Percentiles rank a stretch among this genome's conserved stretches.
Evolutionary conservation across 1,140 invertebrate genomes (phyloP).

Genomic region (Diabrotica undecimpunctata): DNA sequence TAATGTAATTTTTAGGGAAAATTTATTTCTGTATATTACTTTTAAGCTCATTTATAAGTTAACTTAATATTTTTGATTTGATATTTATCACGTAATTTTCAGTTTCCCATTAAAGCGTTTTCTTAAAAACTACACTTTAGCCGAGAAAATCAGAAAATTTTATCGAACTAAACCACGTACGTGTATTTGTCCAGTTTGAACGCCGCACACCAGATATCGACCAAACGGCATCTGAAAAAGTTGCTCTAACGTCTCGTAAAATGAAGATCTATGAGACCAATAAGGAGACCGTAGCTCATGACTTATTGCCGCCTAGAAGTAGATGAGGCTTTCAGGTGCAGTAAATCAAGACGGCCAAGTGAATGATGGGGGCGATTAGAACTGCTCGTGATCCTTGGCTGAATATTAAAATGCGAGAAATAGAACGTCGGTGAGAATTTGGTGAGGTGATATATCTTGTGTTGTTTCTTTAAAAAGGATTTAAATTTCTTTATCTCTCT

Average conservation of each 20-base stretch:
- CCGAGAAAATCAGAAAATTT: no score
- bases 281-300: conserved; percentile 7
- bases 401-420: conserved; percentile 15
- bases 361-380: conserved; percentile 14
- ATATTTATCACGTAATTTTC: no score
- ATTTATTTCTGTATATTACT: no score
- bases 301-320: conserved; percentile 8
- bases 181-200: neutral
- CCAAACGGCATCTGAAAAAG: neutral
- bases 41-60: no score
- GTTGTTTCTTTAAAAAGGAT: no score
- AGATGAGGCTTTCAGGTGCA: conserved; percentile 14
- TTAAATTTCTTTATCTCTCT: neutral
- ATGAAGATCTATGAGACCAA: conserved; percentile 20
- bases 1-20: no score
- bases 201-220: neutral
- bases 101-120: no score
- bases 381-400: conserved; percentile 9
- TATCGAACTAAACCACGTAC: no score
- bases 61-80: no score
- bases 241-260: conserved; percentile 13
- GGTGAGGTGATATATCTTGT: no score
- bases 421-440: neutral
- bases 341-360: conserved; percentile 15
- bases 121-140: no score